Conservation (phyloP, 2,888 invertebrate species). For the Fabriciana adippe region DNA sequence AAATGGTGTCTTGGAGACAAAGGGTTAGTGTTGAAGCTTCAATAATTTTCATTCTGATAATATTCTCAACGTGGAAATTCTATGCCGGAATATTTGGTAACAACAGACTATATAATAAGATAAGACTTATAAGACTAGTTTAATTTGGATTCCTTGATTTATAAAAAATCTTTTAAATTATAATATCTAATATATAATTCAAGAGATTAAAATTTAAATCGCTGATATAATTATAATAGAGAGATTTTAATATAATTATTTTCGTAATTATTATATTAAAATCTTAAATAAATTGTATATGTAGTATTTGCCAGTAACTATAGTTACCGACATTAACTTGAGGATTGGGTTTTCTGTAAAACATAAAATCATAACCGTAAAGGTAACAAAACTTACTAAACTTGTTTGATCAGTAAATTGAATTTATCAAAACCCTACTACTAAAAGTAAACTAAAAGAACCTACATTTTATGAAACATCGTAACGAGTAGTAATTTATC, state of each 20-base stretch:
- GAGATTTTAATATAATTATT: too few species aligned
- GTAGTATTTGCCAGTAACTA: too few species aligned
- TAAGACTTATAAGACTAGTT: conserved; percentile 2
- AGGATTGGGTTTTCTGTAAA: too few species aligned
- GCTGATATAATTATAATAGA: too few species aligned
- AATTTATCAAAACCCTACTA: too few species aligned
- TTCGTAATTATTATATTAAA: too few species aligned
- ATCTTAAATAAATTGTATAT: too few species aligned
- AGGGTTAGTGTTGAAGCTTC: conserved; percentile 30
- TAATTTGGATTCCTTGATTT: conserved; percentile 20
- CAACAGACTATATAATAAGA: not conserved
- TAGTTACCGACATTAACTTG: too few species aligned
- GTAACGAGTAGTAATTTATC: conserved; percentile 16
- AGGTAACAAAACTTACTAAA: too few species aligned
- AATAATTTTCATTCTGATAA: conserved; percentile 23
- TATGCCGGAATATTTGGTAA: conserved; percentile 18
- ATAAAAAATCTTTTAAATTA: conserved; percentile 1
- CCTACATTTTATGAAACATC: not conserved
- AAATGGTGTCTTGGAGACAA: conserved; percentile 44
- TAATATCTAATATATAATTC: not conserved
- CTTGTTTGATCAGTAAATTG: too few species aligned
- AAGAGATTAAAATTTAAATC: not conserved
- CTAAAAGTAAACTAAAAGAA: not conserved
- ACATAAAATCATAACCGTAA: too few species aligned
- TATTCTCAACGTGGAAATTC: conserved; percentile 20